phyloP scores from a whole-genome alignment of 2,888 invertebrate species.

The Belgica antarctica region DNA sequence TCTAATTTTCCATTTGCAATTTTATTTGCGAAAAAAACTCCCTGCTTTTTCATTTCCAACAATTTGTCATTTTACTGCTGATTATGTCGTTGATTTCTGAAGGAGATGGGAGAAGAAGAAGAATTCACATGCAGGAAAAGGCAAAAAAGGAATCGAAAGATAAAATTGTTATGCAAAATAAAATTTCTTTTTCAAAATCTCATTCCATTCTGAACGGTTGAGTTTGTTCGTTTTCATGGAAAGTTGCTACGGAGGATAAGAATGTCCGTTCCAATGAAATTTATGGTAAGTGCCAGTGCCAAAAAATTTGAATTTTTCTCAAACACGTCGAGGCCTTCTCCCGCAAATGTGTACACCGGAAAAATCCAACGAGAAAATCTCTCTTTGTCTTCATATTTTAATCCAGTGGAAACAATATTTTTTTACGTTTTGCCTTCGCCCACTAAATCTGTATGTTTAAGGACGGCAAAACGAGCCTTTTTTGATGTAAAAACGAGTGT shows the following conservation, averaged over 20 bases:
- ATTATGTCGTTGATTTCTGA: constrained; percentile 31
- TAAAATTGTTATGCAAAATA: constrained; percentile 35
- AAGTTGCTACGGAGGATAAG: not conserved
- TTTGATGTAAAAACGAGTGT: not conserved
- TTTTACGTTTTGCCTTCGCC: constrained; percentile 8
- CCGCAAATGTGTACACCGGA: not conserved
- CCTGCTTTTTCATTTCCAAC: constrained; percentile 9
- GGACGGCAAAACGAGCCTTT: not conserved
- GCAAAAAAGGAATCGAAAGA: constrained; percentile 8
- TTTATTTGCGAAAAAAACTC: constrained; percentile 24
- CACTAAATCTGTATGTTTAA: not conserved
- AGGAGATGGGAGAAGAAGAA: too few species aligned
- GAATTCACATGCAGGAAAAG: not conserved
- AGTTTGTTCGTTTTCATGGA: constrained; percentile 9
- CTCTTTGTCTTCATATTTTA: constrained; percentile 7
- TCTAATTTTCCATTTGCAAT: constrained; percentile 28
- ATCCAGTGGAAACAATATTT: constrained; percentile 28
- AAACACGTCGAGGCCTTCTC: not conserved
- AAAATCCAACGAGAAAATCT: not conserved
- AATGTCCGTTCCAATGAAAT: constrained; percentile 18
- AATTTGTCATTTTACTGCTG: constrained; percentile 40
- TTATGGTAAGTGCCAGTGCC: constrained; percentile 11
- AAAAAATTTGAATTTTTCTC: constrained; percentile 4
- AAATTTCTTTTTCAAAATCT: constrained; percentile 5
- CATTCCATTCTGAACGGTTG: not conserved